phyloP scores from a whole-genome alignment of 1,140 invertebrate genomes.

The Bombus turneri region DNA sequence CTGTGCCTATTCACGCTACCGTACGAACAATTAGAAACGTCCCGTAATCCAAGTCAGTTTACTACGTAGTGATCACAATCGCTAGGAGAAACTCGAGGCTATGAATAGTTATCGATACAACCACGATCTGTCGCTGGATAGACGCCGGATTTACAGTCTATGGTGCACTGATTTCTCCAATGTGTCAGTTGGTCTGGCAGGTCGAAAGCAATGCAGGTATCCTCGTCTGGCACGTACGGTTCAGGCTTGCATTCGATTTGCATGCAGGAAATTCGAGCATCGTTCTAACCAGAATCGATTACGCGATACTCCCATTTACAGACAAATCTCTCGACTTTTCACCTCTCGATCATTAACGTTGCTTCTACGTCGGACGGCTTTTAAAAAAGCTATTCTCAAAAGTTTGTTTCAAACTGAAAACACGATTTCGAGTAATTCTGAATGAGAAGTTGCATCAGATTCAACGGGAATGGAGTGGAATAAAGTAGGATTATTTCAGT shows the following conservation, averaged over 20 bases:
- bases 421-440: neutral
- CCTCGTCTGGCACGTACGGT: neutral
- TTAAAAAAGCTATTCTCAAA: neutral
- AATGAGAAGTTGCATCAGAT: neutral
- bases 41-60: constrained; percentile 21
- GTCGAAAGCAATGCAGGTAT: neutral
- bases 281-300: constrained; percentile 1
- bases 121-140: constrained; percentile 29
- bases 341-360: neutral
- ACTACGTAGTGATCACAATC: constrained; percentile 68
- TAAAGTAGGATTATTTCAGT: neutral
- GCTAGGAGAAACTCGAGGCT: constrained; percentile 54
- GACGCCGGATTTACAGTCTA: constrained; percentile 59
- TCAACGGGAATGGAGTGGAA: neutral
- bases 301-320: neutral
- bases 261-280: constrained; percentile 13
- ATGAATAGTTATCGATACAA: constrained; percentile 69
- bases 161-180: constrained; percentile 58
- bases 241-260: constrained; percentile 24
- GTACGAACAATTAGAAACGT: constrained; percentile 7
- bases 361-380: neutral
- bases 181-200: constrained; percentile 1
- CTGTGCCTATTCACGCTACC: neutral
- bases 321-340: constrained; percentile 13
- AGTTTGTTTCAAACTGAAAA: neutral